Evolutionary conservation across 2,888 invertebrate genomes (phyloP).

Genomic region (Drosophila siamana): DNA sequence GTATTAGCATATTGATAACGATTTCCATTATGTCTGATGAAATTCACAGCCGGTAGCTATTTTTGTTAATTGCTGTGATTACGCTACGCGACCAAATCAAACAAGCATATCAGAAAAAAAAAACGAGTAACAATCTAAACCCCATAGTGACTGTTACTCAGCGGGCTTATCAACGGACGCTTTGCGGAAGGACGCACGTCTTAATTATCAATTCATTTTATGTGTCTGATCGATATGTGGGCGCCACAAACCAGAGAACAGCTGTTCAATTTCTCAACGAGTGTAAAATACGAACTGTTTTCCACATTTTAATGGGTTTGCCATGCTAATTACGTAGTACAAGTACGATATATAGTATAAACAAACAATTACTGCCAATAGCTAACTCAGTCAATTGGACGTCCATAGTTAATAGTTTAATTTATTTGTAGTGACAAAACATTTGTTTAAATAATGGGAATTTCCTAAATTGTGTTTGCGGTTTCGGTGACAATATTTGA

Average conservation of each 20-base stretch:
- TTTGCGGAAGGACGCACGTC: slow-evolving; percentile 17
- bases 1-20: slow-evolving; percentile 21
- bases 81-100: slow-evolving; percentile 1
- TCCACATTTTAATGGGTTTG: slow-evolving; percentile 13
- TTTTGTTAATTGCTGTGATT: slow-evolving; percentile 32
- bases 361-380: slow-evolving; percentile 20
- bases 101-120: background rate
- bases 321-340: slow-evolving; percentile 36
- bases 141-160: slow-evolving; percentile 5
- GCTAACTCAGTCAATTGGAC: background rate
- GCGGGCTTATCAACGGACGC: slow-evolving; percentile 4
- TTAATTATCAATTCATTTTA: slow-evolving; percentile 38
- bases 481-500: slow-evolving; percentile 60
- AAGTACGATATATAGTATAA: background rate
- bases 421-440: slow-evolving; percentile 42
- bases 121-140: background rate
- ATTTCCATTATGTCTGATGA: slow-evolving; percentile 18
- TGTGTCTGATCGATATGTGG: slow-evolving; percentile 30
- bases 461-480: slow-evolving; percentile 51
- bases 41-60: slow-evolving; percentile 26
- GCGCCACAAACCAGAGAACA: slow-evolving; percentile 11
- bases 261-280: slow-evolving; percentile 42
- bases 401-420: slow-evolving; percentile 24
- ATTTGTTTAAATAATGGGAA: slow-evolving; percentile 71
- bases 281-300: slow-evolving; percentile 10